phyloP scores from a whole-genome alignment of 1,140 invertebrate genomes.

The Radopholus similis region DNA sequence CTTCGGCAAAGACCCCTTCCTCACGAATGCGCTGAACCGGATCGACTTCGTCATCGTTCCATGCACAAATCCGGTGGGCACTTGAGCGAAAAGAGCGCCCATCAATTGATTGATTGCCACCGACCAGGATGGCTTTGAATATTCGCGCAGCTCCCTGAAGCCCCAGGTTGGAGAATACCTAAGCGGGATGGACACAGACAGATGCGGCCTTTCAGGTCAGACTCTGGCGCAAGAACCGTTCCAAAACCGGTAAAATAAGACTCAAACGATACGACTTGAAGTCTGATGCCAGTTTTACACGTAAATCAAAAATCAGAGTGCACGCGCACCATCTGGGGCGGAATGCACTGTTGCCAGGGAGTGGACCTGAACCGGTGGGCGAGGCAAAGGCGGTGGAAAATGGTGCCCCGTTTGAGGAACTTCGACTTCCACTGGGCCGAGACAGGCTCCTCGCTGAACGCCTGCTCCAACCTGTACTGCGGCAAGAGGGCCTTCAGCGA shows the following conservation, averaged over 20 bases:
- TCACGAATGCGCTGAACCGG: conserved; percentile 58
- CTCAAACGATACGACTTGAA: too few species aligned
- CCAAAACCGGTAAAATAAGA: too few species aligned
- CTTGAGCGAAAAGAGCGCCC: conserved; percentile 65
- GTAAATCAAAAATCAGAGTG: too few species aligned
- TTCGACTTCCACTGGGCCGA: conserved; percentile 60
- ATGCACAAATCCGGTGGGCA: conserved; percentile 72
- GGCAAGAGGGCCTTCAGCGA: conserved; percentile 56
- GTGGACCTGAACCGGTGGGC: conserved; percentile 51
- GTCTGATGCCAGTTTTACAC: too few species aligned
- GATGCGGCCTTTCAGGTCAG: conserved; percentile 31
- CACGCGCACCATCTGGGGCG: conserved; percentile 44
- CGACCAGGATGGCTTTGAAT: conserved; percentile 40
- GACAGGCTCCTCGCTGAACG: conserved; percentile 49
- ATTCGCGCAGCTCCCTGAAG: conserved; percentile 39
- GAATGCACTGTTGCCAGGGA: conserved; percentile 54
- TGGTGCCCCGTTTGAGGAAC: conserved; percentile 19
- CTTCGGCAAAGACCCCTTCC: conserved; percentile 57
- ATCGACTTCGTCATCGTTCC: conserved; percentile 68
- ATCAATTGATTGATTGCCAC: not conserved
- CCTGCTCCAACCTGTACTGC: conserved; percentile 58
- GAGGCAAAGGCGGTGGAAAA: not conserved
- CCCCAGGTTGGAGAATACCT: conserved; percentile 23
- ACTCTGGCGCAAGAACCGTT: conserved; percentile 58
- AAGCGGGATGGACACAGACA: not conserved